These are phyloP conservation scores for Clarias fuscus DNA, from an alignment of 2,797 vertebrate genomes.

Conservation along the genomic window DNA sequence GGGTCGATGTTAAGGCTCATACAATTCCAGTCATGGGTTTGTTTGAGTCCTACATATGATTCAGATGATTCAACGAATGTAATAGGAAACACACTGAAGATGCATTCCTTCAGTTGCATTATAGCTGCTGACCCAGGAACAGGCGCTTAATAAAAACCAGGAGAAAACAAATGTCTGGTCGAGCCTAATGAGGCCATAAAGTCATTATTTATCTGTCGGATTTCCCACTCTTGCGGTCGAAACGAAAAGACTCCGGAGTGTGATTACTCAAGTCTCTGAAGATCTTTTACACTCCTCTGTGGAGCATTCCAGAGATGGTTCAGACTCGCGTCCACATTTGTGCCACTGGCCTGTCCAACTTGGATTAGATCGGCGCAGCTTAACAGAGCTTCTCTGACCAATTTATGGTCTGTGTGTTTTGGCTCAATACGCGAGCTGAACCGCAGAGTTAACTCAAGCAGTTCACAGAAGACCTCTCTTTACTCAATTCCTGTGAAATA, in stretches of 20 bases:
- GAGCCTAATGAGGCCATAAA: slow-evolving; percentile 23
- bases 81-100: slow-evolving; percentile 40
- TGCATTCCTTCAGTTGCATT: slow-evolving; percentile 22
- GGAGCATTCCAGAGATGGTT: slow-evolving; percentile 65
- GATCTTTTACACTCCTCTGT: slow-evolving; percentile 60
- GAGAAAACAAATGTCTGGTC: slow-evolving; percentile 31
- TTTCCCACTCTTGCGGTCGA: slow-evolving; percentile 59
- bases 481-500: slow-evolving; percentile 52
- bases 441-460: slow-evolving; percentile 58
- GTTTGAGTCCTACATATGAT: slow-evolving; percentile 66
- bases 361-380: slow-evolving; percentile 53
- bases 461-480: slow-evolving; percentile 53
- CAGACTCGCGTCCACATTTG: slow-evolving; percentile 60
- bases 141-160: slow-evolving; percentile 38
- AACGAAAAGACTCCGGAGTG: slow-evolving; percentile 61
- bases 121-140: slow-evolving; percentile 28
- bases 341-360: slow-evolving; percentile 63
- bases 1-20: slow-evolving; percentile 74
- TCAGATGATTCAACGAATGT: slow-evolving; percentile 57
- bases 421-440: slow-evolving; percentile 50
- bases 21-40: slow-evolving; percentile 61
- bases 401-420: slow-evolving; percentile 67
- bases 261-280: slow-evolving; percentile 62
- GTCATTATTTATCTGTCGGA: slow-evolving; percentile 61
- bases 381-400: slow-evolving; percentile 60